Evolutionary conservation across 2,113 vertebrate genomes (phyloP).

Genomic region (Gallinago paraguaiae): DNA sequence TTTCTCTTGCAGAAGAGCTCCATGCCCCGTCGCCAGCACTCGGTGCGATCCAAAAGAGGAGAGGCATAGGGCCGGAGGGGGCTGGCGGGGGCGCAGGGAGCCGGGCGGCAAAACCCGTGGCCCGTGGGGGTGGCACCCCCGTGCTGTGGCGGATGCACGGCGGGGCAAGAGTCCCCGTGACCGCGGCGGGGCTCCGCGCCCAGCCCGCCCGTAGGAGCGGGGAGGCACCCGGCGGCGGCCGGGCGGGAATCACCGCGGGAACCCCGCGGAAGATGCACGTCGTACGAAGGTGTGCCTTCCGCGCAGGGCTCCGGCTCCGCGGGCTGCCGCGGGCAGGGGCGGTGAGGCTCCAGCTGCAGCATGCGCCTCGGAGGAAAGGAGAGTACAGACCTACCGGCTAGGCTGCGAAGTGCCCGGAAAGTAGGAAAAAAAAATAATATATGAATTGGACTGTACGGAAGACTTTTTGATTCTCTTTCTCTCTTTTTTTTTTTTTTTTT

Average conservation of each 20-base stretch:
- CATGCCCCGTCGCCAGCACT: too few relatives aligned
- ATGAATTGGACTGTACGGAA: fast-evolving
- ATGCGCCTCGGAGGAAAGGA: neutral
- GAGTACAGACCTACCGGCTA: neutral
- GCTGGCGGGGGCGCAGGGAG: neutral
- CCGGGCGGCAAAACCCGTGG: neutral
- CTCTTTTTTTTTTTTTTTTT: neutral
- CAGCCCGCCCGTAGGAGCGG: neutral
- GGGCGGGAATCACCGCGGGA: neutral
- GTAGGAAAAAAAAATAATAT: neutral
- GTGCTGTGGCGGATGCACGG: neutral
- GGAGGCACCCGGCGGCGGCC: neutral
- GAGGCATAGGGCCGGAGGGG: neutral
- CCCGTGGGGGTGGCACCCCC: neutral
- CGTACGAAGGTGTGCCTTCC: fast-evolving
- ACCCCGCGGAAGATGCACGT: neutral
- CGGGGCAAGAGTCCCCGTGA: neutral
- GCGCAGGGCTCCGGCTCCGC: neutral
- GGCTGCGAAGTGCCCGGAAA: neutral
- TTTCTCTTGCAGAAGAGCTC: neutral
- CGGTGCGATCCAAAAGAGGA: neutral
- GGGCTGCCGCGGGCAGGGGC: neutral
- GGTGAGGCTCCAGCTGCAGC: neutral
- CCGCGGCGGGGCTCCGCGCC: neutral
- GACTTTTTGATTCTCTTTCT: too few relatives aligned